A percentile compares a stretch with the other conserved stretches of the same genome.
Evolutionary conservation across 1,140 invertebrate genomes (phyloP).

Genomic region (Brachionus plicatilis): DNA sequence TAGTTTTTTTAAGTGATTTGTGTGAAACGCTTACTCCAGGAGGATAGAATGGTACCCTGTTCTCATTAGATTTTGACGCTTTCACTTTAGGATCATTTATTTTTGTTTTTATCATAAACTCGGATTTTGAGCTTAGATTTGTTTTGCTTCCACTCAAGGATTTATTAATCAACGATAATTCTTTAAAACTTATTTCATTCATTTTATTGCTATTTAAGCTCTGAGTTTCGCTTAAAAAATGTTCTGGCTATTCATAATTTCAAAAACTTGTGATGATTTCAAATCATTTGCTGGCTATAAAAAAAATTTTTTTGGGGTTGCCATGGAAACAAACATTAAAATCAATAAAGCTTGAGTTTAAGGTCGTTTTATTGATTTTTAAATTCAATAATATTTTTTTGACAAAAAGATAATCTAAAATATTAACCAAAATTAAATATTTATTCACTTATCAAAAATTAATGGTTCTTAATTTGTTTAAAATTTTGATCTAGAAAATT

Average conservation of each 20-base stretch:
- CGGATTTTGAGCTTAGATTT: not conserved
- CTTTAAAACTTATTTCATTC: constrained; percentile 34
- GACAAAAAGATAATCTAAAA: not conserved
- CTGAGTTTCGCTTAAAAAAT: not conserved
- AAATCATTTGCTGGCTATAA: not conserved
- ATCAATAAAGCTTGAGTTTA: not conserved
- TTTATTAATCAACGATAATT: constrained; percentile 8
- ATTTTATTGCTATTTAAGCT: not conserved
- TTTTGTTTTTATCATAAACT: not conserved
- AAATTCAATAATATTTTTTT: not conserved
- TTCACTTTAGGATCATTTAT: not conserved
- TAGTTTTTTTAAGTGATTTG: not conserved
- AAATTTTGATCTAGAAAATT: not conserved
- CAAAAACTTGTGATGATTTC: not conserved
- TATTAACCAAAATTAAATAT: not conserved
- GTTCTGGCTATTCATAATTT: not conserved
- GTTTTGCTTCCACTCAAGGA: constrained; percentile 15
- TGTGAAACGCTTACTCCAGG: not conserved
- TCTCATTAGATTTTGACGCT: not conserved
- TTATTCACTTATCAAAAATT: not conserved
- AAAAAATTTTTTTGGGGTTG: not conserved
- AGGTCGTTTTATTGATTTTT: not conserved
- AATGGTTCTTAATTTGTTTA: not conserved
- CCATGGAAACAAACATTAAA: not conserved
- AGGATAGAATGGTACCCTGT: constrained; percentile 33